These are phyloP conservation scores for Nephotettix cincticeps DNA, from an alignment of 1,140 invertebrate genomes.

Conservation along the genomic window DNA sequence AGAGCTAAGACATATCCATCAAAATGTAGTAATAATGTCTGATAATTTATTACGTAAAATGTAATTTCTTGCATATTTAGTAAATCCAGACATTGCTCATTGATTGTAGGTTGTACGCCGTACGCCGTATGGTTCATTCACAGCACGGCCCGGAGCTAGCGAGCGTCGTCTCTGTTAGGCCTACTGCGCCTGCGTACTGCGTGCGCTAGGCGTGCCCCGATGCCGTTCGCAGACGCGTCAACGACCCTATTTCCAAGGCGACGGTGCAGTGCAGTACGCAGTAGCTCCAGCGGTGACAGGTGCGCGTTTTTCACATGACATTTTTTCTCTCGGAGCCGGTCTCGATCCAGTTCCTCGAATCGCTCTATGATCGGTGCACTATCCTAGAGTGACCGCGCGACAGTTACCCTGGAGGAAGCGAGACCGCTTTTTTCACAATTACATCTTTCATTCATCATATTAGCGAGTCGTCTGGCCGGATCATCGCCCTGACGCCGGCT, in stretches of 20 bases:
- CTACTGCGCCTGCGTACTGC: no score
- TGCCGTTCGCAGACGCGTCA: background rate
- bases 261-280: background rate
- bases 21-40: no score
- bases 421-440: background rate
- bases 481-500: background rate
- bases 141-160: no score
- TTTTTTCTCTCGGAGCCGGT: background rate
- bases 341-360: background rate
- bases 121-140: no score
- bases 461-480: background rate
- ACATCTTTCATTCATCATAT: constrained; percentile 14
- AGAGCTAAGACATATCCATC: no score
- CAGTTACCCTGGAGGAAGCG: background rate
- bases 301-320: background rate
- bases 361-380: background rate
- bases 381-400: background rate
- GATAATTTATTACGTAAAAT: no score
- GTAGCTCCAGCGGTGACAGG: no score
- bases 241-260: constrained; percentile 2
- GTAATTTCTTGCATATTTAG: no score
- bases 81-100: no score
- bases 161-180: no score
- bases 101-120: no score
- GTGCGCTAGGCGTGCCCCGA: background rate